Conservation (phyloP, 2,888 invertebrate genomes). For the Eristalis arbustorum region DNA sequence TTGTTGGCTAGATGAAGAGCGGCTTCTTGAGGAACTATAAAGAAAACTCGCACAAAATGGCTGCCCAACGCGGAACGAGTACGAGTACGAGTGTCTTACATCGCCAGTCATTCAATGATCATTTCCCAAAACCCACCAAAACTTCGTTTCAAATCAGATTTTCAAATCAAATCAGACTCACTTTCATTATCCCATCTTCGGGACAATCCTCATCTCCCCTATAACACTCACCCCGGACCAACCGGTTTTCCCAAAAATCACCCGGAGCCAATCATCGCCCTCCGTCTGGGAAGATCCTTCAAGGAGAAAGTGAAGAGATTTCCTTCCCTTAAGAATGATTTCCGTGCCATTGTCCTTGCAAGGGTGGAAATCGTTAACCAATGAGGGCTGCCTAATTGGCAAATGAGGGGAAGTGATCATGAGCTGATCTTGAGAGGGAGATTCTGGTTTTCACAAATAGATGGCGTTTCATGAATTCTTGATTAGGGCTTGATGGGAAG, state of each 20-base stretch:
- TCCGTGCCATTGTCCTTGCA: not conserved
- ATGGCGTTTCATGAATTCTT: not conserved
- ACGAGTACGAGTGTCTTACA: no score
- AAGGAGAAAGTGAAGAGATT: not conserved
- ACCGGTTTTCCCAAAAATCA: slow-evolving; percentile 14
- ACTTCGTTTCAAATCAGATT: not conserved
- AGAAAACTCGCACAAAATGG: no score
- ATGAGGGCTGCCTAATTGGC: not conserved
- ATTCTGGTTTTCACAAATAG: not conserved
- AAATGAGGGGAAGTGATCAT: slow-evolving; percentile 1
- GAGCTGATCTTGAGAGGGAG: not conserved
- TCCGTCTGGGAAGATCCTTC: not conserved
- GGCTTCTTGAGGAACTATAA: no score
- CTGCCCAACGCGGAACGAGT: no score
- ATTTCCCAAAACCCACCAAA: not conserved
- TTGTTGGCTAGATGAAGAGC: no score
- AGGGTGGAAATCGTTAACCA: slow-evolving; percentile 9
- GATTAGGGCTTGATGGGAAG: no score
- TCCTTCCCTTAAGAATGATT: not conserved
- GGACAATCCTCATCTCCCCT: no score
- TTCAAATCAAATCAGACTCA: not conserved
- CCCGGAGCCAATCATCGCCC: slow-evolving; percentile 9
- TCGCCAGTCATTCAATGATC: no score
- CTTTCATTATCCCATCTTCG: not conserved
- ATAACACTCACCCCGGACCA: not conserved